A percentile compares a stretch with the other conserved stretches of the same genome.
Conservation (phyloP, 2,113 vertebrate species). For the Motacilla tschutschensis region DNA sequence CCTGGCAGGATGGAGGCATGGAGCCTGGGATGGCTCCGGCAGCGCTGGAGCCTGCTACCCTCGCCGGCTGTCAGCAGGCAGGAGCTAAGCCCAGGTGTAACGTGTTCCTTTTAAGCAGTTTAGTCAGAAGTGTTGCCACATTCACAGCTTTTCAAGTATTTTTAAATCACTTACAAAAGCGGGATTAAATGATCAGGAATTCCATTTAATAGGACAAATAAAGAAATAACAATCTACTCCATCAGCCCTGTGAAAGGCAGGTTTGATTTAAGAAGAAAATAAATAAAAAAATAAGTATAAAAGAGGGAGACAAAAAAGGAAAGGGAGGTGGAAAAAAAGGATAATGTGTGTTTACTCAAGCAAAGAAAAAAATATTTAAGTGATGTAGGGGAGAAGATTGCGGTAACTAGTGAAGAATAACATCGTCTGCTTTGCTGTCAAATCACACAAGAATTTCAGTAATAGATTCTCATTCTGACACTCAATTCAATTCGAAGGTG, state of each 20-base stretch:
- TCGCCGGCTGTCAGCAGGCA: neutral
- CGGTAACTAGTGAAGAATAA: conserved; percentile 90
- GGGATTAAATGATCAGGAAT: conserved; percentile 84
- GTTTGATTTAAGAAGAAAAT: conserved; percentile 66
- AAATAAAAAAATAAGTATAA: conserved; percentile 52
- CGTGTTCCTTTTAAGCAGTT: conserved; percentile 49
- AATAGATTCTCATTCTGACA: conserved; percentile 99
- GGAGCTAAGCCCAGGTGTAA: conserved; percentile 5
- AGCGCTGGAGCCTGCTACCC: neutral
- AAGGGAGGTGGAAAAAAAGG: conserved; percentile 75
- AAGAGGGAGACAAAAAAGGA: conserved; percentile 65
- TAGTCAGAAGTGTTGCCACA: conserved; percentile 55
- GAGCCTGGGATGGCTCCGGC: neutral
- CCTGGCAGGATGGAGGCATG: neutral
- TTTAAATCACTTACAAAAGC: conserved; percentile 85
- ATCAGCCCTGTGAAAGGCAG: conserved; percentile 73
- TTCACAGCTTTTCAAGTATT: conserved; percentile 77
- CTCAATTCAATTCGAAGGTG: conserved; percentile 98
- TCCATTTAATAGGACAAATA: conserved; percentile 87
- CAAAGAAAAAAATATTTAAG: conserved; percentile 97
- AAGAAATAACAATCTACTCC: conserved; percentile 85
- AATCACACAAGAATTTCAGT: conserved; percentile 95
- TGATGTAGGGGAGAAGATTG: conserved; percentile 89
- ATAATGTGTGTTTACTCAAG: conserved; percentile 96
- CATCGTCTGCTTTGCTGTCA: conserved; percentile 92